These are phyloP conservation scores for Poecilia velifera DNA, from an alignment of 2,797 vertebrate species.

Conservation along the genomic window DNA sequence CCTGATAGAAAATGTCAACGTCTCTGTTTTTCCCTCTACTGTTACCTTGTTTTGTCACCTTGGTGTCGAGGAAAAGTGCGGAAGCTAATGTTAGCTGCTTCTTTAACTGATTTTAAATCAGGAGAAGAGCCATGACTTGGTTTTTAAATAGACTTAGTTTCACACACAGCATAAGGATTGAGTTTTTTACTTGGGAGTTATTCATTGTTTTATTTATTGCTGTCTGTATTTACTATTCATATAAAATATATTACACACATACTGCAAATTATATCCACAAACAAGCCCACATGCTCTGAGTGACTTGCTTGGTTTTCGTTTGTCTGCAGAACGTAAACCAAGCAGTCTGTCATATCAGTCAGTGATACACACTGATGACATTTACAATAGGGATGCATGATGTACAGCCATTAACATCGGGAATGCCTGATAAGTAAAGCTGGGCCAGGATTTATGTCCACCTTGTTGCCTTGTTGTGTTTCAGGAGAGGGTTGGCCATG, in stretches of 20 bases:
- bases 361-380: not conserved
- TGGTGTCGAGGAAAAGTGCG: conserved; percentile 10
- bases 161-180: not conserved
- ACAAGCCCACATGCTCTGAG: not conserved
- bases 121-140: not conserved
- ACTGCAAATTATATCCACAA: not conserved
- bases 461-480: not conserved
- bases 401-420: not conserved
- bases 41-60: conserved; percentile 9
- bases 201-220: not conserved
- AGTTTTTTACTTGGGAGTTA: not conserved
- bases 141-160: not conserved
- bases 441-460: not conserved
- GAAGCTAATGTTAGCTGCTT: conserved; percentile 17
- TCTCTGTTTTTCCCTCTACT: conserved; percentile 15
- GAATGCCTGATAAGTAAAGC: not conserved
- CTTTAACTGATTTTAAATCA: conserved; percentile 8
- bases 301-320: not conserved
- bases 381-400: not conserved
- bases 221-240: not conserved
- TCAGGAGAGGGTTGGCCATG: not conserved
- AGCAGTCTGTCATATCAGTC: too few relatives aligned
- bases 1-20: conserved; percentile 11
- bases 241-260: not conserved
- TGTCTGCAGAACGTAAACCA: not conserved